Base-by-base conservation (phyloP, 2,888 invertebrate species). In the Diploptera punctata region DNA sequence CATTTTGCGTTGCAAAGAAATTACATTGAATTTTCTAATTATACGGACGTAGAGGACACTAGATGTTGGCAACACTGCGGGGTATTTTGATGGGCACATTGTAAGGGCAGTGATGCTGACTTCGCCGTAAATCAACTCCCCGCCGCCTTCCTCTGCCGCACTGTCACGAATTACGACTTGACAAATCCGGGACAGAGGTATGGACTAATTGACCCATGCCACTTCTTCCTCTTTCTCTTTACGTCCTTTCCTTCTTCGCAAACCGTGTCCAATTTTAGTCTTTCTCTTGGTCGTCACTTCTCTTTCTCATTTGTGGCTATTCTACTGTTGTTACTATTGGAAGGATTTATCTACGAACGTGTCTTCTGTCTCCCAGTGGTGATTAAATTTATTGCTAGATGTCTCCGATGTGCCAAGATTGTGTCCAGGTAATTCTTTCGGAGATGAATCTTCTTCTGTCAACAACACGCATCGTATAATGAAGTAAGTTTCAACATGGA, bases 371-470 rank as follows among this genome's bases (percentile, higher is more conserved):
- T 61, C 33, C 33, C 10, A n/a, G n/a, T 33, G 61, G 33, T n/a
- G 61, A 61, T 61, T 61, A 33, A 29, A 61, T 61, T 61, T 61
- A 61, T 33, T n/a, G n/a, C n/a, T n/a, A n/a, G n/a, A n/a, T n/a
- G n/a, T n/a, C n/a, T n/a, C n/a, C n/a, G n/a, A n/a, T n/a, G n/a
- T n/a, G n/a, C n/a, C n/a, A n/a, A n/a, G n/a, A n/a, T n/a, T n/a
- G n/a, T n/a, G n/a, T n/a, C n/a, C n/a, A n/a, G n/a, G n/a, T n/a
- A n/a, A n/a, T n/a, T n/a, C n/a, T n/a, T n/a, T n/a, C n/a, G n/a
- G n/a, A n/a, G n/a, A n/a, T n/a, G n/a, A n/a, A n/a, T n/a, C n/a
- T n/a, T n/a, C n/a, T n/a, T n/a, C n/a, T n/a, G n/a, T n/a, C n/a
- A n/a, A n/a, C n/a, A n/a, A n/a, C n/a, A n/a, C n/a, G n/a, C n/a